phyloP scores from a whole-genome alignment of 2,797 vertebrate genomes.

The Uromys caudimaculatus region DNA sequence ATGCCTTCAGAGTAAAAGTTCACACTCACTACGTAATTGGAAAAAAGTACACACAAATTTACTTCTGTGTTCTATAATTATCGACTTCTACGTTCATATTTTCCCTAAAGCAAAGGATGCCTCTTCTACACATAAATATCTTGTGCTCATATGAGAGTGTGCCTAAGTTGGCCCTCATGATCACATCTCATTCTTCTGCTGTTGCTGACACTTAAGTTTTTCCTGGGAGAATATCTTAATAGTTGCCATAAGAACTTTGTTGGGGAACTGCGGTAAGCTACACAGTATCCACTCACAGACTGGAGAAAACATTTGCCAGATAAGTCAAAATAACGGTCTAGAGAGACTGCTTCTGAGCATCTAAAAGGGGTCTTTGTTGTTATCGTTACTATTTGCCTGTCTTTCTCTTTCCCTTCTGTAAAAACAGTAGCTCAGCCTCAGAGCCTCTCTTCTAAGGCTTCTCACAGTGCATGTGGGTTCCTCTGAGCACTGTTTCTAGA shows the following conservation, averaged over 20 bases:
- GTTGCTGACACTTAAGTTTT: slow-evolving; percentile 27
- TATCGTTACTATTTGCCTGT: neutral
- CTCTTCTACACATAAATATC: slow-evolving; percentile 25
- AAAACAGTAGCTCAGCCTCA: neutral
- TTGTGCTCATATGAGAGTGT: slow-evolving; percentile 73
- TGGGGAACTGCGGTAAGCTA: neutral
- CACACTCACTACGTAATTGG: slow-evolving; percentile 67
- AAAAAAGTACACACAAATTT: slow-evolving; percentile 69
- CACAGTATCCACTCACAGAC: neutral
- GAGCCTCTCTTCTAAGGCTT: neutral
- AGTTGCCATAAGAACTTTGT: neutral
- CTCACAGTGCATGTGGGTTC: neutral
- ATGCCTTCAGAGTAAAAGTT: slow-evolving; percentile 55
- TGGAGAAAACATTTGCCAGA: slow-evolving; percentile 19
- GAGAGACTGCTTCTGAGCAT: neutral
- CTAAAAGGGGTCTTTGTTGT: neutral
- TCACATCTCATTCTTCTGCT: neutral
- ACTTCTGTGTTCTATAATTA: slow-evolving; percentile 55
- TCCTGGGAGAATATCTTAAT: slow-evolving; percentile 58
- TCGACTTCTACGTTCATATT: slow-evolving; percentile 18
- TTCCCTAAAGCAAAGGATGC: slow-evolving; percentile 65
- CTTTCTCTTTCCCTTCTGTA: neutral
- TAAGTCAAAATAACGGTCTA: neutral
- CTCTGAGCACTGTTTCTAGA: neutral
- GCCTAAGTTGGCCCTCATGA: neutral